Conservation (phyloP, 2,888 invertebrate genomes). For the Pandemis cinnamomeana region DNA sequence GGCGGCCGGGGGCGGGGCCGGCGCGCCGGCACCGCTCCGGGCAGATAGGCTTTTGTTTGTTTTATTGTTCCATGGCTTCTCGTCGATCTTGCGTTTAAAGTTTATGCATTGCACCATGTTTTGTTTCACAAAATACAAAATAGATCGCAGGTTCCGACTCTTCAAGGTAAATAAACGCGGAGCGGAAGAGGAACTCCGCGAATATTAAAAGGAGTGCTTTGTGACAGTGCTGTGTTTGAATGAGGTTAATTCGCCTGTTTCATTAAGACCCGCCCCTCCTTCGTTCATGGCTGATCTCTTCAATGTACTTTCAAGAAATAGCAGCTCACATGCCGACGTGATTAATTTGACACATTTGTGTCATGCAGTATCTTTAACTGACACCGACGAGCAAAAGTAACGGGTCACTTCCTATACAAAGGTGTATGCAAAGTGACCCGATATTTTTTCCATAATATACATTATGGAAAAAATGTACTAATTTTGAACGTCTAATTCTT, state of each 20-base stretch:
- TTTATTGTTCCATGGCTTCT: conserved; percentile 83
- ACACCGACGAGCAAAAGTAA: too few relatives aligned
- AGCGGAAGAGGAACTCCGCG: conserved; percentile 64
- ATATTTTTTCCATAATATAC: too few relatives aligned
- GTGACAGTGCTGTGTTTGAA: conserved; percentile 57
- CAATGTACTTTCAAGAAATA: neutral
- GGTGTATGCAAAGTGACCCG: too few relatives aligned
- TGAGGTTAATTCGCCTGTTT: conserved; percentile 24
- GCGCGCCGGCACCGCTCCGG: conserved; percentile 63
- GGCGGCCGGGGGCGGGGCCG: conserved; percentile 57
- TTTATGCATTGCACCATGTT: conserved; percentile 84
- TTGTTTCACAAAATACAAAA: conserved; percentile 81
- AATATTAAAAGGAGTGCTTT: conserved; percentile 56
- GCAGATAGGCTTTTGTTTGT: conserved; percentile 80
- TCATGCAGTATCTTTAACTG: too few relatives aligned
- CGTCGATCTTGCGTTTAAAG: conserved; percentile 83
- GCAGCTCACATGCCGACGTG: neutral
- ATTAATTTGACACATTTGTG: neutral
- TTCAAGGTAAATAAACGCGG: conserved; percentile 76
- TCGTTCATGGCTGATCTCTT: neutral
- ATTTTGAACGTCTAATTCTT: too few relatives aligned
- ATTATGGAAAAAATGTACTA: too few relatives aligned
- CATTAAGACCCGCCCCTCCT: conserved; percentile 23
- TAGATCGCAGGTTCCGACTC: conserved; percentile 73
- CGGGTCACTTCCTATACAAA: too few relatives aligned